phyloP scores from a whole-genome alignment of 2,113 vertebrate genomes.

The Pluvianellus socialis region DNA sequence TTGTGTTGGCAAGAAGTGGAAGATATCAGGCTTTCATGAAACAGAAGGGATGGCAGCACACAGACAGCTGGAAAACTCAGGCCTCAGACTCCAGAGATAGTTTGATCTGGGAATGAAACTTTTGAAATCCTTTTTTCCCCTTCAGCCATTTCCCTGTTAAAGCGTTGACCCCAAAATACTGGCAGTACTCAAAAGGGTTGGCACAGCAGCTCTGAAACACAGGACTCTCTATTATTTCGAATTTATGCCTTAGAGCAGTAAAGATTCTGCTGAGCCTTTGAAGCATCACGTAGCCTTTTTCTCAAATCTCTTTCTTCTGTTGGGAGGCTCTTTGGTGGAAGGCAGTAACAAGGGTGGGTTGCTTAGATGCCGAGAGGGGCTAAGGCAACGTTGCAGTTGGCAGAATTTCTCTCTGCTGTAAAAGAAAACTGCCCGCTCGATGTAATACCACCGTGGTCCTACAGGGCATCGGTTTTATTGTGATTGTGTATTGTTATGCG shows the following conservation, averaged over 20 bases:
- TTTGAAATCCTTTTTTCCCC: background rate
- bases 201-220: background rate
- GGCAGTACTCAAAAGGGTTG: background rate
- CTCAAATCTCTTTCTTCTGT: background rate
- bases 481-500: background rate
- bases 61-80: background rate
- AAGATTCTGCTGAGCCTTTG: constrained; percentile 19
- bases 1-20: background rate
- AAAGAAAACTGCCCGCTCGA: background rate
- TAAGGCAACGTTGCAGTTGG: background rate
- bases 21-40: background rate
- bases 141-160: constrained; percentile 8
- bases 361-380: background rate
- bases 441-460: background rate
- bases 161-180: background rate
- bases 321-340: background rate
- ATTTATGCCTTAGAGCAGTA: constrained; percentile 15
- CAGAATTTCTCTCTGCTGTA: background rate
- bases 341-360: background rate
- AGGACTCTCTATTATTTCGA: constrained; percentile 15
- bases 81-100: background rate
- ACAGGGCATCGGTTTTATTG: background rate
- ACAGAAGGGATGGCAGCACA: background rate
- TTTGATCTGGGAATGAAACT: background rate
- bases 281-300: background rate